Evolutionary conservation across 30 jellyfish, hydroid and myxozoan genomes (phyloP), one percentile per base, ranked within the genome.

Genomic region (Aurelia aurita complex sp. Pacific): DNA sequence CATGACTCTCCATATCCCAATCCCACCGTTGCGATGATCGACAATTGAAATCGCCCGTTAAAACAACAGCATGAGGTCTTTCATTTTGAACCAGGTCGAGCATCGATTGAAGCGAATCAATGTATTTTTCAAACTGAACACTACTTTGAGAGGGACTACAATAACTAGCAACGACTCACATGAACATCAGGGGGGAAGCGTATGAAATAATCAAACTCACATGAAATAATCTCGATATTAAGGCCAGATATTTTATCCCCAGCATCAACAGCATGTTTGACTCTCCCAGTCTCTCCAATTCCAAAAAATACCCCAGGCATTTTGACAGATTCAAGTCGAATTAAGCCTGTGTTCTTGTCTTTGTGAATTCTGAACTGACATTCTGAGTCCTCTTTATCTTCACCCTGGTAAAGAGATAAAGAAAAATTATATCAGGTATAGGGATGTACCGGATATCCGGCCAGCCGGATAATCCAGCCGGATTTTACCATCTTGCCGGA

Each of bases 231-330:
- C 52, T 79, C 96, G 33, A 88, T 29, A 14, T 18, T 78, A 10
- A 90, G 71, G 4, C 78, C 43, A 16, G 91, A 72, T 9, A 43
- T 69, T 6, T 61, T 55, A 40, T 90, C 95, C 0, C 92, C 95
- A 10, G 89, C 88, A 57, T 85, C 93, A 67, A 81, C 97, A 55
- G 93, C 90, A 66, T 53, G 90, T 35, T 57, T 73, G 66, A 90
- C 87, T 60, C 73, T 68, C 1, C 92, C 97, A 40, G 86, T 84
- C 36, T 85, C 87, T 10, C 81, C 80, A 54, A 78, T 74, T 11
- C 96, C 95, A 69, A 90, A 72, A 64, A 73, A 90, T 8, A 90
- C 90, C 3, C 97, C 97, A 10, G 92, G 91, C 92, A 81, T 90
- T 62, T 83, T 76, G 57, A 76, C 86, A 10, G 97, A 90, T 52